Percentiles rank a stretch among this genome's conserved stretches.
These are phyloP conservation scores for Chelon labrosus DNA, from an alignment of 2,797 vertebrate genomes.

Conservation along the genomic window DNA sequence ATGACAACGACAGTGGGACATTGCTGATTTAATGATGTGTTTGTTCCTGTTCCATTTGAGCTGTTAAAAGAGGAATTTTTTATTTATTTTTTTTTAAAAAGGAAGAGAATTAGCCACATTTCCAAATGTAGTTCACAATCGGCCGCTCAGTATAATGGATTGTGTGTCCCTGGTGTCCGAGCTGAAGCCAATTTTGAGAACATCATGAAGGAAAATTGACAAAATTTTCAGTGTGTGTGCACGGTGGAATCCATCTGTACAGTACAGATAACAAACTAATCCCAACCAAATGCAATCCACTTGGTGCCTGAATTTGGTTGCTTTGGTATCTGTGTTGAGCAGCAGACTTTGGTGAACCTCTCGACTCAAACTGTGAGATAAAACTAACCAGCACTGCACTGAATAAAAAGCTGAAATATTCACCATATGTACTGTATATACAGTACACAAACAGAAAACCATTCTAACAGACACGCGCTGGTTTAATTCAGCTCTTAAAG, in stretches of 20 bases:
- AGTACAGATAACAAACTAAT: constrained; percentile 74
- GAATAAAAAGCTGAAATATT: constrained; percentile 8
- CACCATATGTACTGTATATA: neutral
- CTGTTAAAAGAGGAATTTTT: constrained; percentile 30
- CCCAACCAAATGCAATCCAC: constrained; percentile 56
- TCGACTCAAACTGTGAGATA: constrained; percentile 33
- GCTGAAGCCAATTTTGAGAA: constrained; percentile 46
- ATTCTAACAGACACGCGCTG: neutral
- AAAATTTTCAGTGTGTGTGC: constrained; percentile 46
- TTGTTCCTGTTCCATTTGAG: constrained; percentile 54
- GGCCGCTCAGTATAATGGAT: constrained; percentile 43
- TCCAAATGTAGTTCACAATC: constrained; percentile 61
- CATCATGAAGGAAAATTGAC: constrained; percentile 60
- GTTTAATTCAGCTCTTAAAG: too few species aligned
- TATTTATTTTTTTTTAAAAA: neutral
- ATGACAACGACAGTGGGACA: constrained; percentile 53
- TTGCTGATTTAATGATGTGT: constrained; percentile 68
- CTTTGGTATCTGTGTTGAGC: constrained; percentile 57
- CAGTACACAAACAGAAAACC: neutral
- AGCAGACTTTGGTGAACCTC: constrained; percentile 53
- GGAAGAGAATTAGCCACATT: constrained; percentile 27
- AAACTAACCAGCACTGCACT: constrained; percentile 8
- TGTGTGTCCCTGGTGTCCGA: constrained; percentile 59
- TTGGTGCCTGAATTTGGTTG: constrained; percentile 54
- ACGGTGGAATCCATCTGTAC: constrained; percentile 66